Evolutionary conservation across 2,888 invertebrate genomes (phyloP).

Genomic region (Drosophila neutralis): DNA sequence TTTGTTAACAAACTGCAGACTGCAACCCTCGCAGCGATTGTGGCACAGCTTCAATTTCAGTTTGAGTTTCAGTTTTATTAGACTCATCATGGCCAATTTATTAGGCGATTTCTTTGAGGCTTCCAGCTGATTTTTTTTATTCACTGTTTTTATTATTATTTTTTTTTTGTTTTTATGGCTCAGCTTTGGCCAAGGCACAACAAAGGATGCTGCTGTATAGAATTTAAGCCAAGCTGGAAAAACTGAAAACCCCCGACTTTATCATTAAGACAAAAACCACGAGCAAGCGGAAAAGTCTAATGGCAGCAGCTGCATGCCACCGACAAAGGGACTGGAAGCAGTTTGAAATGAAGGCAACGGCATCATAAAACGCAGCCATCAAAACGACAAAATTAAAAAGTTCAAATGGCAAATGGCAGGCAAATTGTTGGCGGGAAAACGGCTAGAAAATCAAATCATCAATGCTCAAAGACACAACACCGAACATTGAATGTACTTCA

Average conservation of each 20-base stretch:
- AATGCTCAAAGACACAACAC: conserved; percentile 1
- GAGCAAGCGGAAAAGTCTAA: conserved; percentile 64
- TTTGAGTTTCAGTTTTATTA: conserved; percentile 51
- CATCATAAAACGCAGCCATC: conserved; percentile 79
- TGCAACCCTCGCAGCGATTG: conserved; percentile 57
- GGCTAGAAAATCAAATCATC: conserved; percentile 40
- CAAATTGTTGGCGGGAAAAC: conserved; percentile 68
- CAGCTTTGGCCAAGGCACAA: conserved; percentile 54
- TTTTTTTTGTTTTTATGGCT: conserved; percentile 47
- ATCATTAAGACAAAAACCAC: conserved; percentile 73
- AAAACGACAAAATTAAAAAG: conserved; percentile 78
- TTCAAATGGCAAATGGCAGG: conserved; percentile 75
- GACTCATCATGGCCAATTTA: conserved; percentile 62
- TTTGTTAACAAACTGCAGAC: conserved; percentile 46
- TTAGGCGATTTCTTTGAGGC: conserved; percentile 44
- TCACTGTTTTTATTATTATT: conserved; percentile 53
- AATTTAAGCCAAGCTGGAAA: conserved; percentile 34
- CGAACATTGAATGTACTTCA: conserved; percentile 43
- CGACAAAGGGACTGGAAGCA: conserved; percentile 7
- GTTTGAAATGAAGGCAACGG: conserved; percentile 65
- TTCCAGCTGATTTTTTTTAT: conserved; percentile 57
- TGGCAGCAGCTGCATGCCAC: conserved; percentile 33
- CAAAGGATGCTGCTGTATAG: conserved; percentile 59
- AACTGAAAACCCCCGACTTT: conserved; percentile 57
- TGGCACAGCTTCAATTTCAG: conserved; percentile 10